A percentile compares a stretch with the other conserved stretches of the same genome.
Conservation (phyloP, 2,113 vertebrate genomes). For the Ptyas mucosa region DNA sequence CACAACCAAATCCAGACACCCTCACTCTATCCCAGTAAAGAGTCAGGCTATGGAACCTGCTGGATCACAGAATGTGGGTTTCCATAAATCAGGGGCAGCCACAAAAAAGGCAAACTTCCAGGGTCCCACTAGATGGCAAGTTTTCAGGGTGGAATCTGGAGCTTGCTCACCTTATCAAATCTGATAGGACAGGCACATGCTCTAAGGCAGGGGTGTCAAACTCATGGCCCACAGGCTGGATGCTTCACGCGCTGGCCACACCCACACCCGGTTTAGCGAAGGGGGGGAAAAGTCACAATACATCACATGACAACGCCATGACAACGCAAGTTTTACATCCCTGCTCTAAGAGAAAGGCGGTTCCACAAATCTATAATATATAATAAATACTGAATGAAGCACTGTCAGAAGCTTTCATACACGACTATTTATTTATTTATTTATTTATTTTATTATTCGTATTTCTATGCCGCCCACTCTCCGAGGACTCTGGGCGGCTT, state of each 20-base stretch:
- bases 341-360: not conserved
- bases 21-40: not conserved
- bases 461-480: too few relatives aligned
- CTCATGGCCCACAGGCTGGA: too few relatives aligned
- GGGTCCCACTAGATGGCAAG: not conserved
- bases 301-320: too few relatives aligned
- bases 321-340: too few relatives aligned
- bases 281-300: too few relatives aligned
- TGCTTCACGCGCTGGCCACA: too few relatives aligned
- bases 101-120: not conserved
- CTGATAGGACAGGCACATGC: not conserved
- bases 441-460: too few relatives aligned
- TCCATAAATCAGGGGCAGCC: not conserved
- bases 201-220: not conserved
- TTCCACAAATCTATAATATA: not conserved
- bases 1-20: not conserved
- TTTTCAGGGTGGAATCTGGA: not conserved
- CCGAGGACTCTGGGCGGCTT: too few relatives aligned
- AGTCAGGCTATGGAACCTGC: not conserved
- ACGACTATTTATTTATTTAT: too few relatives aligned
- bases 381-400: not conserved
- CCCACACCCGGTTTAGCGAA: too few relatives aligned
- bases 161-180: not conserved
- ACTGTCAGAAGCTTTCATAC: rapidly evolving
- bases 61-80: not conserved